A percentile compares a stretch with the other conserved stretches of the same genome.
Evolutionary conservation across 2,113 vertebrate species (phyloP).

Genomic region (Andinoacara biseriatus): DNA sequence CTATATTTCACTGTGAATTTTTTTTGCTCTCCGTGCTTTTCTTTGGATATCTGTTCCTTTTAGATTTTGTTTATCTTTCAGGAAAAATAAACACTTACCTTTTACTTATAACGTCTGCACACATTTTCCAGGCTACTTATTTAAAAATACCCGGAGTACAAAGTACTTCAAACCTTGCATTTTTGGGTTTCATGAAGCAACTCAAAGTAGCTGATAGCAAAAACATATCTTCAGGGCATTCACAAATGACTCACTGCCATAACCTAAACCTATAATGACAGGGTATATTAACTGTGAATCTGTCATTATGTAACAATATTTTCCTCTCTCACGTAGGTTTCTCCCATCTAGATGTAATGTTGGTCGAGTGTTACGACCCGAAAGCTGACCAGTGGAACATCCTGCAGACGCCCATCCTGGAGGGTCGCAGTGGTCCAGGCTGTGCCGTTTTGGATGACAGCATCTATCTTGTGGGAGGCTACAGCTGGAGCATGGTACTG

Average conservation of each 20-base stretch:
- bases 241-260: not conserved
- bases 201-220: not conserved
- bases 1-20: not conserved
- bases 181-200: not conserved
- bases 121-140: not conserved
- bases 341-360: conserved; percentile 97
- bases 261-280: not conserved
- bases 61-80: not conserved
- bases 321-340: conserved; percentile 84
- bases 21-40: not conserved
- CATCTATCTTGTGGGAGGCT: conserved; percentile 96
- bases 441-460: conserved; percentile 94
- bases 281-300: not conserved
- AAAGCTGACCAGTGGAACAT: conserved; percentile 99
- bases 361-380: conserved; percentile 97
- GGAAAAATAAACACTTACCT: not conserved
- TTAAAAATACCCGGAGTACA: not conserved
- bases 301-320: not conserved
- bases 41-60: not conserved
- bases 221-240: not conserved
- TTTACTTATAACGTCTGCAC: not conserved
- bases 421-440: conserved; percentile 96
- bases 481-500: conserved; percentile 99
- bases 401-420: conserved; percentile 96
- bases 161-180: not conserved